These are phyloP conservation scores for Cottoperca gobio DNA, from an alignment of 2,797 vertebrate species.

Conservation along the genomic window DNA sequence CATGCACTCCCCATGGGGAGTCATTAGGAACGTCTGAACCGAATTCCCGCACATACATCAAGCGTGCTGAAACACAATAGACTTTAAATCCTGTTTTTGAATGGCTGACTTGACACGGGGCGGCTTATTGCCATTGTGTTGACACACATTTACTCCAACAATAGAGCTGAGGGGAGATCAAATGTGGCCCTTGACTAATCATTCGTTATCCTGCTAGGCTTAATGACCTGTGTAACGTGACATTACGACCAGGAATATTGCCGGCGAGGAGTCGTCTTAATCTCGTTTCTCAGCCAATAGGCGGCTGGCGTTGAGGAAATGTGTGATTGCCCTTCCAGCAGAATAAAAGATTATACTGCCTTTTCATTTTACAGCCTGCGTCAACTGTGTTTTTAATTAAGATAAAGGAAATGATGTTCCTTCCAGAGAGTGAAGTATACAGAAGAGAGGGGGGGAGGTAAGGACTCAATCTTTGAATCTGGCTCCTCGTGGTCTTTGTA, in stretches of 20 bases:
- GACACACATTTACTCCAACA: constrained; percentile 69
- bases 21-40: constrained; percentile 71
- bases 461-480: constrained; percentile 1
- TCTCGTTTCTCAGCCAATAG: constrained; percentile 46
- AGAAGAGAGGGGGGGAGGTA: neutral
- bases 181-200: constrained; percentile 60
- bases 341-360: neutral
- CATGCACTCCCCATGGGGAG: constrained; percentile 62
- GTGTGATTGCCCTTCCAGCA: neutral
- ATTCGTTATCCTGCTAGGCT: constrained; percentile 59
- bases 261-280: constrained; percentile 40
- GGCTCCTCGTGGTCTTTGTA: neutral
- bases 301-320: neutral
- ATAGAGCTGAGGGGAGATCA: constrained; percentile 61
- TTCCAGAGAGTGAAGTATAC: neutral
- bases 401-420: neutral
- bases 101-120: constrained; percentile 68
- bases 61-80: constrained; percentile 74
- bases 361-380: neutral
- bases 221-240: constrained; percentile 75
- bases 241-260: constrained; percentile 61
- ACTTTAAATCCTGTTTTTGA: constrained; percentile 77
- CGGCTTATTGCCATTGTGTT: constrained; percentile 68
- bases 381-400: constrained; percentile 19
- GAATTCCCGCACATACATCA: constrained; percentile 76